Evolutionary conservation across 2,797 vertebrate genomes (phyloP), one percentile per base, ranked within the genome.

Genomic region (Halcyon chelicuti): DNA sequence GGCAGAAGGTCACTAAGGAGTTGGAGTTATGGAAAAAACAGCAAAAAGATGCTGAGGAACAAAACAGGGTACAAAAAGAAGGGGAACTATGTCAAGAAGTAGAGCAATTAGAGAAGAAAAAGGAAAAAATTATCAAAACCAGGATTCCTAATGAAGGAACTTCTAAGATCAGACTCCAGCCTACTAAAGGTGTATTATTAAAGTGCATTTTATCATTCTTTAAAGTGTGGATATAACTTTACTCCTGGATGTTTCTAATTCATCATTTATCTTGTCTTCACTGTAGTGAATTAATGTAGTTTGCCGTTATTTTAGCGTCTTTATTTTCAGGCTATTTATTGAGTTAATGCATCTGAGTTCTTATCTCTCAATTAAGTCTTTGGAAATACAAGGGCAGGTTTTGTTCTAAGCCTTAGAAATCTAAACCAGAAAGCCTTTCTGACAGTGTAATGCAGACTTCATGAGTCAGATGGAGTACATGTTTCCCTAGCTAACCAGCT

Each of bases 1-100:
- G 98, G 40, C 95, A 96, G 79, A 99, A 97, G 93, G 98, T 98
- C 29, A 97, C 98, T 28, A 83, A 97, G 46, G 99, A 99, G 75
- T 81, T 99, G 94, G 98, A 98, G 90, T 96, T 95, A 4, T 99
- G 99, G 99, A 98, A 98, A 86, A 96, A 95, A 39, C 93, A 94
- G 58, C 97, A 98, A 90, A 96, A 84, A 58, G 81, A 97, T 90
- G 65, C 83, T 46, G 97, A 97, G 55, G 96, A 98, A 77, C 95
- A 92, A 39, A 93, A 91, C 46, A 58, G 13, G 37, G 25, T 82
- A 44, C 94, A 80, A 60, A 91, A 54, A 75, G 72, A 79, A 39
- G 52, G 51, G 46, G 73, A 88, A 62, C 31, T 86, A 2, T 17
- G 9, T 72, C 55, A 74, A 15, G 89, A 94, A 79, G 89, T 15